Base-by-base conservation (phyloP, 2,797 vertebrate genomes). In the Botia almorhae region DNA sequence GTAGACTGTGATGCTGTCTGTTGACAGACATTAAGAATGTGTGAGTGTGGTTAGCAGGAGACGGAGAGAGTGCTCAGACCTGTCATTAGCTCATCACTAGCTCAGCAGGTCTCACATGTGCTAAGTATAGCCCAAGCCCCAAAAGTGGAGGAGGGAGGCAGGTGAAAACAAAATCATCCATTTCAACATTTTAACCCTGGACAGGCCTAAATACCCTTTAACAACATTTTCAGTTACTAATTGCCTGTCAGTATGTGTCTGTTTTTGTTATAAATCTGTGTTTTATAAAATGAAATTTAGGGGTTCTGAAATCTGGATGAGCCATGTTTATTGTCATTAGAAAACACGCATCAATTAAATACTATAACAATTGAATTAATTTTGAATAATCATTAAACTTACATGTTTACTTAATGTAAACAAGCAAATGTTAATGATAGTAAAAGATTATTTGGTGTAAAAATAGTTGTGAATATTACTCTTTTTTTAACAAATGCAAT, bases 31-130 rank as follows among this genome's bases (percentile, higher is more conserved):
- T 90, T 87, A 76, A 81, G 68, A 80, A 76, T 72, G 7, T 60
- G 87, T 88, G 74, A 19, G 77, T 89, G 91, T 21, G 91, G 89
- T 92, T 86, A 82, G 77, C 75, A 77, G 81, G 76, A 86, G 87
- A 87, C 86, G 86, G 85, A 88, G 87, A 89, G 69, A 85, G 56
- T 72, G 82, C 39, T 61, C 82, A 87, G 89, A 89, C 88, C 85
- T 87, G 90, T 91, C 85, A 93, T 94, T 93, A 93, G 76, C 60
- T 81, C 76, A 87, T 89, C 89, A 90, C 88, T 85, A 87, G 87
- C 90, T 91, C 90, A 93, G 91, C 91, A 90, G 79, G 88, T 91
- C 82, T 85, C 82, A 80, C 77, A 74, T 68, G 58, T 81, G 69
- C 85, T 85, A 85, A 89, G 81, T 87, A 89, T 80, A 86, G 80